A percentile compares a stretch with the other conserved stretches of the same genome.
Conservation (phyloP, 2,797 vertebrate species). For the Sebastes iracundus region DNA sequence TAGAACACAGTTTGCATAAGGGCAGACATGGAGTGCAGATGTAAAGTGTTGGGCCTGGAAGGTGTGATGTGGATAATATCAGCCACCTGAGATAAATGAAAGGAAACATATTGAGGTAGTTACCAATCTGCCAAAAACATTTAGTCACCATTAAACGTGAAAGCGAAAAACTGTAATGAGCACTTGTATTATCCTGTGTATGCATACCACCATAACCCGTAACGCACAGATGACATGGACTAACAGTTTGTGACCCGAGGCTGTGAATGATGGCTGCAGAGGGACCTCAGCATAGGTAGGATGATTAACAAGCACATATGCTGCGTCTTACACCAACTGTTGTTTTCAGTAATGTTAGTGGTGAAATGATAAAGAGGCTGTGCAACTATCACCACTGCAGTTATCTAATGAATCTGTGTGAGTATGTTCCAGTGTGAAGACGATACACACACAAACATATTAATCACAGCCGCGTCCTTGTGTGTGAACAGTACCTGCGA, state of each 20-base stretch:
- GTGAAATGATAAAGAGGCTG: constrained; percentile 27
- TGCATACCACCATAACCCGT: neutral
- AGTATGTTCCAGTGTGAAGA: constrained; percentile 13
- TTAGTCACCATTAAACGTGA: neutral
- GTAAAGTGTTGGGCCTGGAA: neutral
- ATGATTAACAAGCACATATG: constrained; percentile 40
- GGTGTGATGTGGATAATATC: neutral
- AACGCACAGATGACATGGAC: neutral
- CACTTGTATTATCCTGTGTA: neutral
- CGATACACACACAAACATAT: constrained; percentile 12
- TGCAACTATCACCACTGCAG: neutral
- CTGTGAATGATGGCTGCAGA: neutral
- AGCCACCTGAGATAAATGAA: neutral
- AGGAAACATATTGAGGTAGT: neutral
- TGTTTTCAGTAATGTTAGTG: constrained; percentile 33
- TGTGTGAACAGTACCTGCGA: constrained; percentile 8
- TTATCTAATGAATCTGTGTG: constrained; percentile 18
- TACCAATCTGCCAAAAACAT: neutral
- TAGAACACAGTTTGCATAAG: neutral
- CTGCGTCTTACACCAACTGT: constrained; percentile 31
- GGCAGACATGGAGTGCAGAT: neutral
- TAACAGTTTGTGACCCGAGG: neutral
- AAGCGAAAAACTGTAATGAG: neutral
- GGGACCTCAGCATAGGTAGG: neutral
- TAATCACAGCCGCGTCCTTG: constrained; percentile 10